Evolutionary conservation across 64 coral and sea anemone species (phyloP).

Genomic region (Catalaphyllia jardinei): DNA sequence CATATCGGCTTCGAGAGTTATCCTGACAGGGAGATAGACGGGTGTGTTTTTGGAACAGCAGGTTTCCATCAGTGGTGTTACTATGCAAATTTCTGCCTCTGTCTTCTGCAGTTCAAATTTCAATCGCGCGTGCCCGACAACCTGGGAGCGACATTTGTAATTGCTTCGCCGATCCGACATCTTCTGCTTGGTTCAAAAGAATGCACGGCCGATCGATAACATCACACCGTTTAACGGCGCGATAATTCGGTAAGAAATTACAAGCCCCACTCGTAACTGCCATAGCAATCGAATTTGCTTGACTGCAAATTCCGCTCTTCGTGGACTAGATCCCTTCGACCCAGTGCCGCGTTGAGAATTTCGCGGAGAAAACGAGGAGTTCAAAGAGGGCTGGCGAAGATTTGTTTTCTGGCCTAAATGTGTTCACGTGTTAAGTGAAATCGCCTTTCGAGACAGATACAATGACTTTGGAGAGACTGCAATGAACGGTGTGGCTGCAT

Average conservation of each 20-base stretch:
- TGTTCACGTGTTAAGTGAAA: conserved; percentile 12
- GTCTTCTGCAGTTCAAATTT: conserved; percentile 10
- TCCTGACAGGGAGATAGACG: conserved; percentile 25
- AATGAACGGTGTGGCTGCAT: background rate
- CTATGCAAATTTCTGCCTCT: conserved; percentile 28
- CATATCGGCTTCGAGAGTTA: background rate
- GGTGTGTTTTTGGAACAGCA: conserved; percentile 29
- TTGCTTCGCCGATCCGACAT: background rate
- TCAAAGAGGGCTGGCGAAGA: background rate
- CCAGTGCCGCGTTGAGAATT: background rate
- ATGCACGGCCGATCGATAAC: conserved; percentile 28
- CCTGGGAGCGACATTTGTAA: conserved; percentile 37
- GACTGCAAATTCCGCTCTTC: conserved; percentile 24
- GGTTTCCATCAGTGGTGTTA: conserved; percentile 32
- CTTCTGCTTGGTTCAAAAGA: conserved; percentile 17
- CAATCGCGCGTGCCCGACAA: conserved; percentile 27
- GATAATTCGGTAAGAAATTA: conserved; percentile 5
- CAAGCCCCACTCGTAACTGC: background rate
- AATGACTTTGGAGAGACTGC: conserved; percentile 37
- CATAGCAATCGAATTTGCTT: background rate
- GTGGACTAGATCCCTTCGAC: background rate
- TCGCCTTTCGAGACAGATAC: conserved; percentile 5
- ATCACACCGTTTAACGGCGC: background rate
- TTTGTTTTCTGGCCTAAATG: conserved; percentile 7
- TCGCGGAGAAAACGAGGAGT: background rate